Evolutionary conservation across 2,797 vertebrate species (phyloP).

Genomic region (Gymnodraco acuticeps): DNA sequence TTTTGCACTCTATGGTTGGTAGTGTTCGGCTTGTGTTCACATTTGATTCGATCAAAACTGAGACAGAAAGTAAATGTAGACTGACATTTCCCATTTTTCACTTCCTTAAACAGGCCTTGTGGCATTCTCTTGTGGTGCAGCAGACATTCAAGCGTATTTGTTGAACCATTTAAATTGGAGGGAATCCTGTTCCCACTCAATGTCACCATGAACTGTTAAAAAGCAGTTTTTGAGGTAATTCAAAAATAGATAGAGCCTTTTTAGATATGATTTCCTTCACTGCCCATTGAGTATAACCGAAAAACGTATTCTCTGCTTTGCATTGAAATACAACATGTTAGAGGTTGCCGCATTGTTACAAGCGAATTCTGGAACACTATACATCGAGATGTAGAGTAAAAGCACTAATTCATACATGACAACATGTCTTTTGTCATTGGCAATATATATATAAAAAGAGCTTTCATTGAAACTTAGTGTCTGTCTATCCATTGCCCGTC

Average conservation of each 20-base stretch:
- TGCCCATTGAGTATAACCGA: slow-evolving; percentile 10
- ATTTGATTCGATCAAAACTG: slow-evolving; percentile 6
- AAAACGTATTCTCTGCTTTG: slow-evolving; percentile 27
- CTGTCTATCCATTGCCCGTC: slow-evolving; percentile 27
- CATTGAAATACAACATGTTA: slow-evolving; percentile 12
- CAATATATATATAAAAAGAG: slow-evolving; percentile 20
- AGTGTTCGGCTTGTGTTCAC: slow-evolving; percentile 1
- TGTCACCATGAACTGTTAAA: not conserved
- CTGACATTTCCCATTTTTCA: slow-evolving; percentile 1
- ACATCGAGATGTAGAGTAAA: slow-evolving; percentile 22
- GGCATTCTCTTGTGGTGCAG: slow-evolving; percentile 6
- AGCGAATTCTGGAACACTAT: slow-evolving; percentile 6
- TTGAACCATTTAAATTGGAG: slow-evolving; percentile 15
- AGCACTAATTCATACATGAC: slow-evolving; percentile 9
- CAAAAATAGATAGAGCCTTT: slow-evolving; percentile 10
- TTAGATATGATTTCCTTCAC: slow-evolving; percentile 12
- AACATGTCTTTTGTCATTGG: slow-evolving; percentile 12
- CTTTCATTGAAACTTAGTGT: slow-evolving; percentile 36
- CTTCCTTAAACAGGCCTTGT: not conserved
- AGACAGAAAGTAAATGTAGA: not conserved
- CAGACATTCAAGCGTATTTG: not conserved
- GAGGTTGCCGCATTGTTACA: slow-evolving; percentile 9
- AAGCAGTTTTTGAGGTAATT: not conserved
- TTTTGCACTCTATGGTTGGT: not conserved
- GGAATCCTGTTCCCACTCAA: not conserved